Percentiles rank a stretch among this genome's conserved stretches.
Evolutionary conservation across 1,140 invertebrate species (phyloP).

Genomic region (Oryctes rhinoceros): DNA sequence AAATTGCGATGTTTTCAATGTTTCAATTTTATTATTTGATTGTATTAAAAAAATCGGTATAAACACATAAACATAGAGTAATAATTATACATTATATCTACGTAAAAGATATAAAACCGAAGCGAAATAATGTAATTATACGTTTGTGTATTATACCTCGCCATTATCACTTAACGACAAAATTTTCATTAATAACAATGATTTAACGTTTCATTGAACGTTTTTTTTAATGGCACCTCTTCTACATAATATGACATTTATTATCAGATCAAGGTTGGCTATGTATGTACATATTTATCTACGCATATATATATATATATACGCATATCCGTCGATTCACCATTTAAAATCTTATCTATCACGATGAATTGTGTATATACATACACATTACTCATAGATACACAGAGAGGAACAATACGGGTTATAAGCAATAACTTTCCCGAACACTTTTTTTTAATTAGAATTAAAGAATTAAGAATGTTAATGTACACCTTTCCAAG

Average conservation of each 20-base stretch:
- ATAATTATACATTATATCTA: neutral
- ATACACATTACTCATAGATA: neutral
- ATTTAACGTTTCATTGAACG: conserved; percentile 30
- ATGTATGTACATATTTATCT: conserved; percentile 23
- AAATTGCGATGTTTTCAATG: too few species aligned
- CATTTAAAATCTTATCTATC: conserved; percentile 10
- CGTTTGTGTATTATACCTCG: neutral
- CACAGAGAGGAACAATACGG: neutral
- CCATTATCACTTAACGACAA: conserved; percentile 4
- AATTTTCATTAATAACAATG: conserved; percentile 32
- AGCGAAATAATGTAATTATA: neutral
- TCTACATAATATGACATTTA: conserved; percentile 23
- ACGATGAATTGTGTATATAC: neutral
- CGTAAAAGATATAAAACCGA: neutral
- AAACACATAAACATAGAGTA: neutral
- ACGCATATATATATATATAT: neutral
- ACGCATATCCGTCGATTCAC: neutral
- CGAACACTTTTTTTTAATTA: too few species aligned
- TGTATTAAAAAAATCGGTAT: neutral
- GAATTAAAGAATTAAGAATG: too few species aligned
- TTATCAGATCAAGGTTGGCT: conserved; percentile 21
- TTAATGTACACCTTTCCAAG: too few species aligned
- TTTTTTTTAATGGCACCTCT: conserved; percentile 15
- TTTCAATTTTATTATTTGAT: too few species aligned
- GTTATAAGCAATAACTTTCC: neutral